Percentiles rank a stretch among this genome's conserved stretches.
These are phyloP conservation scores for Salvelinus alpinus DNA, from an alignment of 2,113 vertebrate genomes.

Conservation along the genomic window DNA sequence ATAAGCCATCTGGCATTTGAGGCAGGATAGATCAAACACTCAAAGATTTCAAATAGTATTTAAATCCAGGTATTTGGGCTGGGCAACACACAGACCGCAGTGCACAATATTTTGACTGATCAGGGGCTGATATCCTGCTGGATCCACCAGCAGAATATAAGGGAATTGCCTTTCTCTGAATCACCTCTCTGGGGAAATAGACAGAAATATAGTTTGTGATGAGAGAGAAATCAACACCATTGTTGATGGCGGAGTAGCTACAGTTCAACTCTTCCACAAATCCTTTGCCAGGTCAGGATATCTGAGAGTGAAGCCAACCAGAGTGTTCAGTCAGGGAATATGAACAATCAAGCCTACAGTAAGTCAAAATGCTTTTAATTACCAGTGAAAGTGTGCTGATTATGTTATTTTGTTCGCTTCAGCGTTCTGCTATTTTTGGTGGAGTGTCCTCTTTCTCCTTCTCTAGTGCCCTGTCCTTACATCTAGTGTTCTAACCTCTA, in stretches of 20 bases:
- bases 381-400: background rate
- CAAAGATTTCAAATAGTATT: too few relatives aligned
- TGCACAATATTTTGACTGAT: constrained; percentile 23
- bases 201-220: background rate
- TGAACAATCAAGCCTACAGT: background rate
- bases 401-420: background rate
- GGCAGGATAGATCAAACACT: too few relatives aligned
- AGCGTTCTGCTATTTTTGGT: background rate
- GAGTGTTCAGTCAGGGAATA: background rate
- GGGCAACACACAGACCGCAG: background rate
- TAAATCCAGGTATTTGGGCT: too few relatives aligned
- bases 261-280: background rate
- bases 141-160: background rate
- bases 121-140: background rate
- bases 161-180: constrained; percentile 41
- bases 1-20: too few relatives aligned
- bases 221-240: background rate
- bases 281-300: background rate
- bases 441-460: background rate
- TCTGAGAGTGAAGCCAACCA: background rate
- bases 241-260: constrained; percentile 8
- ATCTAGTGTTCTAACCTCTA: background rate
- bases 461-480: background rate
- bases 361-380: background rate
- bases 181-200: constrained; percentile 22